Evolutionary conservation across 2,113 vertebrate genomes (phyloP).

Genomic region (Lepus europaeus): DNA sequence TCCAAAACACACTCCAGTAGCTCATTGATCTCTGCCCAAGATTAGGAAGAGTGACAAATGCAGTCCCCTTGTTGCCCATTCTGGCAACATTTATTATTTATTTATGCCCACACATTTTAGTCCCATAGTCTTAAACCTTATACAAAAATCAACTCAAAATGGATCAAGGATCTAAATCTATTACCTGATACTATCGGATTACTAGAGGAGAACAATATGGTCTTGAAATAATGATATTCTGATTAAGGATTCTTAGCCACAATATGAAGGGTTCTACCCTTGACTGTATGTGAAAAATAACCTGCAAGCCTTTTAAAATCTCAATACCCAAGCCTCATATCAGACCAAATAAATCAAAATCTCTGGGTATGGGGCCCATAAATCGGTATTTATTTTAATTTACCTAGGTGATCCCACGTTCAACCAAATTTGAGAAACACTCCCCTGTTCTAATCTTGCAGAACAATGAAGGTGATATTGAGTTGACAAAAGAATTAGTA

Average conservation of each 20-base stretch:
- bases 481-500: neutral
- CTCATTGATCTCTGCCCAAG: too few relatives aligned
- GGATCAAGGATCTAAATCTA: too few relatives aligned
- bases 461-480: neutral
- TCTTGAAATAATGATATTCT: neutral
- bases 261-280: neutral
- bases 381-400: neutral
- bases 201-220: neutral
- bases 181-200: too few relatives aligned
- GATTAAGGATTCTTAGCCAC: neutral
- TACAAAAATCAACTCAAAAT: too few relatives aligned
- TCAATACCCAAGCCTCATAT: neutral
- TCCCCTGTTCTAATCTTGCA: neutral
- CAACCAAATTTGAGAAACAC: neutral
- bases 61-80: too few relatives aligned
- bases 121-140: too few relatives aligned
- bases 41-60: too few relatives aligned
- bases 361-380: neutral
- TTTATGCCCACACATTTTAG: too few relatives aligned
- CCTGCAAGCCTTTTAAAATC: neutral
- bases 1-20: too few relatives aligned
- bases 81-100: too few relatives aligned
- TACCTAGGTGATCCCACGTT: neutral
- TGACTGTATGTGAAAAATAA: neutral
- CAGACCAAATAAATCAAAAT: conserved; percentile 19